These are phyloP conservation scores for Drosophila baimaii DNA, from an alignment of 1,140 invertebrate species.

Conservation along the genomic window DNA sequence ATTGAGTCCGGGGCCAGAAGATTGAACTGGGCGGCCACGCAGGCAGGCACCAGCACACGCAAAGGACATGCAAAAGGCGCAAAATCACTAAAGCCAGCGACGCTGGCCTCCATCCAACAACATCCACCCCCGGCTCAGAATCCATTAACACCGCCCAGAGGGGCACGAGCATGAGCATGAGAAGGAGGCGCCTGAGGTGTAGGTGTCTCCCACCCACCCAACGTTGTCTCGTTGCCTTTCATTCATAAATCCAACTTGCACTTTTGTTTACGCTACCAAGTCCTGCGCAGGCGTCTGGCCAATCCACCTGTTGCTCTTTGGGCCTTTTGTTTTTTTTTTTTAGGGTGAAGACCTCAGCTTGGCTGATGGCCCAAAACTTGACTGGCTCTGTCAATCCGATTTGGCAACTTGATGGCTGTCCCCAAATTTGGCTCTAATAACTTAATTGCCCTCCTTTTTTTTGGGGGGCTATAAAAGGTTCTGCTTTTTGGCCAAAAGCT, in stretches of 20 bases:
- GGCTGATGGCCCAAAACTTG: slow-evolving; percentile 24
- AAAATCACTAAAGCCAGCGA: slow-evolving; percentile 68
- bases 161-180: background rate
- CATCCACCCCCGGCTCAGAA: slow-evolving; percentile 57
- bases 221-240: slow-evolving; percentile 33
- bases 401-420: slow-evolving; percentile 48
- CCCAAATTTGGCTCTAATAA: slow-evolving; percentile 55
- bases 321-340: slow-evolving; percentile 6
- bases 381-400: slow-evolving; percentile 27
- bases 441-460: slow-evolving; percentile 37
- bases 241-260: slow-evolving; percentile 73
- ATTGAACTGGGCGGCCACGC: slow-evolving; percentile 70
- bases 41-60: slow-evolving; percentile 26
- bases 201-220: slow-evolving; percentile 5
- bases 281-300: slow-evolving; percentile 59
- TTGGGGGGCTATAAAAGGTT: slow-evolving; percentile 55
- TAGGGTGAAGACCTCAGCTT: background rate
- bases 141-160: slow-evolving; percentile 64
- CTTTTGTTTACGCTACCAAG: slow-evolving; percentile 63
- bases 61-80: slow-evolving; percentile 74
- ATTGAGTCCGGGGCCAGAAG: slow-evolving; percentile 67
- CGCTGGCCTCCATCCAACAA: too few species aligned
- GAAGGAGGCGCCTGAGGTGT: background rate
- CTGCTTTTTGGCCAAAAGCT: background rate
- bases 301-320: slow-evolving; percentile 20